phyloP scores from a whole-genome alignment of 64 coral and sea anemone genomes.

The Stichodactyla helianthus region DNA sequence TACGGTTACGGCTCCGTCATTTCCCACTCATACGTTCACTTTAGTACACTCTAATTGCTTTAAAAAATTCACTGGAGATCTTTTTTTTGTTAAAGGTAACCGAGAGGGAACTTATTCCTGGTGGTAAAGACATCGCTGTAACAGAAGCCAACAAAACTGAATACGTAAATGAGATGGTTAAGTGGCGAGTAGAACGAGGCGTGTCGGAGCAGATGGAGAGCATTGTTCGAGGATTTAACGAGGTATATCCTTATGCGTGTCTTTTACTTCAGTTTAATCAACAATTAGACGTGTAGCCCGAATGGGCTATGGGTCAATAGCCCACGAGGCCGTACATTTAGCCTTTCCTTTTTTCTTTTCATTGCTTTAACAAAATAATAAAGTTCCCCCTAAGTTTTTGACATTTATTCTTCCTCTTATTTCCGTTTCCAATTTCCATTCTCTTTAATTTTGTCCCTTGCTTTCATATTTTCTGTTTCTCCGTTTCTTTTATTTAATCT shows the following conservation, averaged over 20 bases:
- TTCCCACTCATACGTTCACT: no score
- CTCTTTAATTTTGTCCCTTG: neutral
- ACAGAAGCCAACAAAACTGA: constrained; percentile 86
- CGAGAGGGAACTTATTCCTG: constrained; percentile 83
- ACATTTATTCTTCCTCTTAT: neutral
- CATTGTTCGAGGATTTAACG: constrained; percentile 93
- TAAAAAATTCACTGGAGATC: no score
- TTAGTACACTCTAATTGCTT: no score
- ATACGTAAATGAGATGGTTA: constrained; percentile 95
- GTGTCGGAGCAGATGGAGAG: constrained; percentile 90
- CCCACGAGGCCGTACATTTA: no score
- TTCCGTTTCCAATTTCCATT: neutral
- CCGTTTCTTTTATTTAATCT: neutral
- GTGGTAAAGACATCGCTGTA: constrained; percentile 83
- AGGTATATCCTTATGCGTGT: constrained; percentile 36
- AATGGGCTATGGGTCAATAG: no score
- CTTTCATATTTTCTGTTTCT: neutral
- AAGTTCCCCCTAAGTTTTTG: no score
- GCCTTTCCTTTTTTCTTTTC: no score
- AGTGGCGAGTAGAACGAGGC: constrained; percentile 96
- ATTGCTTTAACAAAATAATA: no score
- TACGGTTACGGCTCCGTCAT: no score
- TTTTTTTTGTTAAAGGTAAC: constrained; percentile 49
- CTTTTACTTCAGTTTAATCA: no score
- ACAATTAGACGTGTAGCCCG: no score